Evolutionary conservation across 2,797 vertebrate genomes (phyloP).

Genomic region (Sarcophilus harrisii): DNA sequence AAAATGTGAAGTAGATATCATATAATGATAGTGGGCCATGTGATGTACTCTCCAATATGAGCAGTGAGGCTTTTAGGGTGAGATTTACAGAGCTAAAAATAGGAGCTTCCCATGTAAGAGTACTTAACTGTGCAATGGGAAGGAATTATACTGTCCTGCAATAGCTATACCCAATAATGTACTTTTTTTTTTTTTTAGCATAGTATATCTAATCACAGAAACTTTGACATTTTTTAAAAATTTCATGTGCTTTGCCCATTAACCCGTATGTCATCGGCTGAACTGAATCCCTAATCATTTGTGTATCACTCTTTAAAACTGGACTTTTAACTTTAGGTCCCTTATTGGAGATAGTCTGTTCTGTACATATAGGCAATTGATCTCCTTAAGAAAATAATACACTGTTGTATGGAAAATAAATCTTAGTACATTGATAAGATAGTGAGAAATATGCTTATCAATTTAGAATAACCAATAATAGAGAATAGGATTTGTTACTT

Average conservation of each 20-base stretch:
- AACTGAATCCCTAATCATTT: neutral
- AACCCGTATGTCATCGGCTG: neutral
- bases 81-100: neutral
- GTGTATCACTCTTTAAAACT: too few relatives aligned
- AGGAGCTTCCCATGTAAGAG: neutral
- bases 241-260: neutral
- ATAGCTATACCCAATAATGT: too few relatives aligned
- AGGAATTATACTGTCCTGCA: too few relatives aligned
- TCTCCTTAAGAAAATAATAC: too few relatives aligned
- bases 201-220: neutral
- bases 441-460: neutral
- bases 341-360: neutral
- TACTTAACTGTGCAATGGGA: too few relatives aligned
- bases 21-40: neutral
- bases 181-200: neutral
- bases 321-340: neutral
- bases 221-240: neutral
- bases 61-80: neutral
- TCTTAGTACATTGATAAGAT: too few relatives aligned
- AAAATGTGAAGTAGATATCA: neutral
- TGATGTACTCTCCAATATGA: neutral
- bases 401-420: too few relatives aligned
- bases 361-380: neutral
- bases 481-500: too few relatives aligned
- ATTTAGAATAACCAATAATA: neutral